These are phyloP conservation scores for Onthophagus sagittarius DNA, from an alignment of 2,888 invertebrate genomes.

Conservation along the genomic window DNA sequence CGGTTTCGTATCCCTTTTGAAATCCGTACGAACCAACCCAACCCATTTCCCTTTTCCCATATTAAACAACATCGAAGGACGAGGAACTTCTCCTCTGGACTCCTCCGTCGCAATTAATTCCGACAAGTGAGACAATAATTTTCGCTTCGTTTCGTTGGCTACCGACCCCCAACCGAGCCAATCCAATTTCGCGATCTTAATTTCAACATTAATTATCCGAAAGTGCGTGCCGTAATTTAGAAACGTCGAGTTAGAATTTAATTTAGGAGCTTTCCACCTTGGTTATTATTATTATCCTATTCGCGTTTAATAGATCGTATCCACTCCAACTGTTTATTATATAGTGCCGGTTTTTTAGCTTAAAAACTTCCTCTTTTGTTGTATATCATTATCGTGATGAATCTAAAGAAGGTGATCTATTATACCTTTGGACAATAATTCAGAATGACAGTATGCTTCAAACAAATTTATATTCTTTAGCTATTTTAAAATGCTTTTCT, in stretches of 20 bases:
- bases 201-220: constrained; percentile 29
- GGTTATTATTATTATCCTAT: neutral
- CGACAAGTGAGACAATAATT: constrained; percentile 22
- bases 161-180: constrained; percentile 16
- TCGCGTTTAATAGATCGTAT: neutral
- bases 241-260: constrained; percentile 34
- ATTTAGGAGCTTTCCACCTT: constrained; percentile 24
- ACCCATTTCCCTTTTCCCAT: neutral
- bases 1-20: neutral
- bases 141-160: constrained; percentile 23
- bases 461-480: too few relatives aligned
- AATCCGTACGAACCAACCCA: neutral
- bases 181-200: constrained; percentile 24
- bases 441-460: neutral
- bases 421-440: neutral
- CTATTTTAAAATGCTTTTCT: too few relatives aligned
- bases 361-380: neutral
- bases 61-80: neutral
- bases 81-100: neutral
- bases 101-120: constrained; percentile 19
- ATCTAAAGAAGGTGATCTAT: neutral
- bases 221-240: constrained; percentile 31
- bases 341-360: neutral
- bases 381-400: neutral
- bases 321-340: neutral